Conservation (phyloP, 2,888 invertebrate genomes). For the Cordylochernes scorpioides region DNA sequence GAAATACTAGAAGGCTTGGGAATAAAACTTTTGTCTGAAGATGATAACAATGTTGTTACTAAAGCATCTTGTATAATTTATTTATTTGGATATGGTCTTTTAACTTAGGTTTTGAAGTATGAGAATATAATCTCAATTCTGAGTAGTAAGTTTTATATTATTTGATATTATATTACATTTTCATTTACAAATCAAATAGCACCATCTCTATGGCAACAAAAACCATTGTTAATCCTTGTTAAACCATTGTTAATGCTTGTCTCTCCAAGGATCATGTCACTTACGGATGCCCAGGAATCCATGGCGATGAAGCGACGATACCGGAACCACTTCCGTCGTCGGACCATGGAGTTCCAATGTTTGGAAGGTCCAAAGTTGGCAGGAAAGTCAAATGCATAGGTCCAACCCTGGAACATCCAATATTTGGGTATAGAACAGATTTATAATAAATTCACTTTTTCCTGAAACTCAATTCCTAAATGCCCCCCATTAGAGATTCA, state of each 20-base stretch:
- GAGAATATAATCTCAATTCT: too few relatives aligned
- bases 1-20: too few relatives aligned
- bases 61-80: too few relatives aligned
- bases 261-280: background rate
- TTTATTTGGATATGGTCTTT: too few relatives aligned
- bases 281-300: conserved; percentile 69
- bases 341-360: conserved; percentile 67
- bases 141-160: too few relatives aligned
- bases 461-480: background rate
- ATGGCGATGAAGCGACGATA: conserved; percentile 61
- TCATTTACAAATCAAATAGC: background rate
- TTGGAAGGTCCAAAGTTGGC: conserved; percentile 48
- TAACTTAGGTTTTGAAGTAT: too few relatives aligned
- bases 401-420: conserved; percentile 45
- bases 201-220: background rate
- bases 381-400: conserved; percentile 72
- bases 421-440: too few relatives aligned
- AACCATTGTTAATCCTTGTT: background rate
- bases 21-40: too few relatives aligned
- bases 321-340: conserved; percentile 64
- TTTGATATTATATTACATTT: background rate
- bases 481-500: too few relatives aligned
- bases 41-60: too few relatives aligned
- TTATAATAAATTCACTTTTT: background rate
- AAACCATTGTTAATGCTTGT: background rate